These are phyloP conservation scores for Anguilla pacifica DNA, from an alignment of 2,797 vertebrate species.

Conservation along the genomic window DNA sequence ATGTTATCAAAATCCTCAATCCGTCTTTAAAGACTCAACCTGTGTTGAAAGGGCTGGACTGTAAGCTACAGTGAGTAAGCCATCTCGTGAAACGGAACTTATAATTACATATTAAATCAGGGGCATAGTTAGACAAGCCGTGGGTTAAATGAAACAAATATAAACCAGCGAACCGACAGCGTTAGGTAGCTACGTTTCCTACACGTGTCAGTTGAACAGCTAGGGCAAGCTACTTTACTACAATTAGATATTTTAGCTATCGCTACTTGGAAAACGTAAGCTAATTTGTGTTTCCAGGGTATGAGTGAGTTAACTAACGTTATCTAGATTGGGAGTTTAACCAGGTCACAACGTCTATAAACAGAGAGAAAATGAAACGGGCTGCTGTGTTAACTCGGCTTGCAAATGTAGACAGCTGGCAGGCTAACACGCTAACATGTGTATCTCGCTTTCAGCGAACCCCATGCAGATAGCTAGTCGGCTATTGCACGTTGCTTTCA, in stretches of 20 bases:
- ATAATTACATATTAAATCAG: too few species aligned
- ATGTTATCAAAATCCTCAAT: slow-evolving; percentile 68
- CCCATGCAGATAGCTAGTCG: neutral
- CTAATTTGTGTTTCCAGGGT: neutral
- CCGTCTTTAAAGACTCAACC: slow-evolving; percentile 56
- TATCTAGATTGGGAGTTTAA: neutral
- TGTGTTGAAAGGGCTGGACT: neutral
- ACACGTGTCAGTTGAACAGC: neutral
- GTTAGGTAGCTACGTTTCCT: neutral
- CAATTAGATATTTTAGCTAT: neutral
- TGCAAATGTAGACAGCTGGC: neutral
- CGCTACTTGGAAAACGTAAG: neutral
- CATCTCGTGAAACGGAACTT: neutral
- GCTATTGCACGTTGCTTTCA: neutral
- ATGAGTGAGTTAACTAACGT: neutral
- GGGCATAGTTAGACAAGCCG: too few species aligned
- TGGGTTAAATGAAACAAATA: neutral
- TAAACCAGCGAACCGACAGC: neutral
- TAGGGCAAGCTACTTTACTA: neutral
- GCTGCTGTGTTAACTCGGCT: neutral
- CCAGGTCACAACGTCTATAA: neutral
- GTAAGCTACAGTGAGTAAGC: neutral
- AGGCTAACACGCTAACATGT: neutral
- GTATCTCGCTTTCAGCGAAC: neutral
- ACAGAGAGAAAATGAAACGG: neutral